A percentile compares a stretch with the other conserved stretches of the same genome.
These are phyloP conservation scores for Nebria ingens DNA, from an alignment of 1,140 invertebrate species.

Conservation along the genomic window DNA sequence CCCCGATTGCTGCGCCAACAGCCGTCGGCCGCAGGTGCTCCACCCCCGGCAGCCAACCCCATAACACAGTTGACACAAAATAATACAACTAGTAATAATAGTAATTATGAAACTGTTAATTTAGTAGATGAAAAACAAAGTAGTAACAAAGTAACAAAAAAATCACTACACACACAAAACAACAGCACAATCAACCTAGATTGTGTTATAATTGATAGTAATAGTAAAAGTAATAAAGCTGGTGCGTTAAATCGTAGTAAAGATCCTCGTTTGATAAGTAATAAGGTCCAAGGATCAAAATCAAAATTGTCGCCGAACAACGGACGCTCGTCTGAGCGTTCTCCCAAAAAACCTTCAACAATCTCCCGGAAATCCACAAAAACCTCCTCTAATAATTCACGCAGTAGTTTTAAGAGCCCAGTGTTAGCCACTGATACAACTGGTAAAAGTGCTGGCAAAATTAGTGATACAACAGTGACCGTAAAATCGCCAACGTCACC, in stretches of 20 bases:
- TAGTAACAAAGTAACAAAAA: slow-evolving; percentile 24
- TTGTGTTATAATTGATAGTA: slow-evolving; percentile 25
- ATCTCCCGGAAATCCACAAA: slow-evolving; percentile 27
- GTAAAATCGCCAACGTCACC: slow-evolving; percentile 18
- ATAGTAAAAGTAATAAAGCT: slow-evolving; percentile 27
- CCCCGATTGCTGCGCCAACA: slow-evolving; percentile 45
- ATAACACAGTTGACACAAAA: not conserved
- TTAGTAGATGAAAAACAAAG: slow-evolving; percentile 1
- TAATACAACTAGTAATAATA: slow-evolving; percentile 19
- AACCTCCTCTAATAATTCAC: slow-evolving; percentile 13
- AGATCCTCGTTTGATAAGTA: slow-evolving; percentile 30
- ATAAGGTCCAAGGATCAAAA: slow-evolving; percentile 21
- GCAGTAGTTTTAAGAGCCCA: not conserved
- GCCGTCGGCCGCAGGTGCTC: slow-evolving; percentile 26
- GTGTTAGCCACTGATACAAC: not conserved
- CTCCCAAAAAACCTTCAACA: slow-evolving; percentile 35
- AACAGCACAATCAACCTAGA: slow-evolving; percentile 18
- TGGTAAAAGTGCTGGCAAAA: not conserved
- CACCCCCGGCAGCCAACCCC: slow-evolving; percentile 10
- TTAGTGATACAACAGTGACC: not conserved
- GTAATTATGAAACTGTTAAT: slow-evolving; percentile 18
- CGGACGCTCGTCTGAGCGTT: slow-evolving; percentile 24
- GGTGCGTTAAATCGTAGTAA: slow-evolving; percentile 25
- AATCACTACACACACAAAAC: too few relatives aligned
- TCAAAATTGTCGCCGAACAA: slow-evolving; percentile 19